Evolutionary conservation across 2,113 vertebrate species (phyloP).

Genomic region (Chunga burmeisteri): DNA sequence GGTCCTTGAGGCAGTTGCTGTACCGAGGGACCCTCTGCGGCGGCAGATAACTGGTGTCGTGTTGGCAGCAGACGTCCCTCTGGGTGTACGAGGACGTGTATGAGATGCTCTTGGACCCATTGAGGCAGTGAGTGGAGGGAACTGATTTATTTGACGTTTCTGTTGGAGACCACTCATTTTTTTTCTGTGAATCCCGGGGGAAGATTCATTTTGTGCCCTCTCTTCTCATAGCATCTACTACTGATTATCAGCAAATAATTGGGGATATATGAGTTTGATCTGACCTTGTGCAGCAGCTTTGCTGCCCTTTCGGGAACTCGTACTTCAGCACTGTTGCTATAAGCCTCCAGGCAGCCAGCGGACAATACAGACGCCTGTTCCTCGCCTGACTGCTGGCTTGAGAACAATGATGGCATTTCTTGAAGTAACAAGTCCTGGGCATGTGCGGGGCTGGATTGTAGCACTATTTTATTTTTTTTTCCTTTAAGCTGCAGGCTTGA

Average conservation of each 20-base stretch:
- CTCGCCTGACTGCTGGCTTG: not conserved
- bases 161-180: not conserved
- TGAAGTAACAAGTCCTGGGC: constrained; percentile 30
- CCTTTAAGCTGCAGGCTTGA: not conserved
- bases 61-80: not conserved
- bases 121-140: not conserved
- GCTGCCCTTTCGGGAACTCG: not conserved
- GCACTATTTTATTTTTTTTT: not conserved
- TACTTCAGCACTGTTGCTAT: not conserved
- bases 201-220: not conserved
- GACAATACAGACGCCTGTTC: constrained; percentile 17
- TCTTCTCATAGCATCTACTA: not conserved
- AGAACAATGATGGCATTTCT: constrained; percentile 36
- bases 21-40: not conserved
- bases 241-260: not conserved
- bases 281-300: not conserved
- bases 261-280: not conserved
- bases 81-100: not conserved
- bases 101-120: not conserved
- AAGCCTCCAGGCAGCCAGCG: not conserved
- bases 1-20: not conserved
- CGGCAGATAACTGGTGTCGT: not conserved
- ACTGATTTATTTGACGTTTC: not conserved
- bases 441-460: constrained; percentile 10
- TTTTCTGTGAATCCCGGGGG: not conserved